These are phyloP conservation scores for Galemys pyrenaicus DNA, from an alignment of 2,113 vertebrate species.

Conservation along the genomic window DNA sequence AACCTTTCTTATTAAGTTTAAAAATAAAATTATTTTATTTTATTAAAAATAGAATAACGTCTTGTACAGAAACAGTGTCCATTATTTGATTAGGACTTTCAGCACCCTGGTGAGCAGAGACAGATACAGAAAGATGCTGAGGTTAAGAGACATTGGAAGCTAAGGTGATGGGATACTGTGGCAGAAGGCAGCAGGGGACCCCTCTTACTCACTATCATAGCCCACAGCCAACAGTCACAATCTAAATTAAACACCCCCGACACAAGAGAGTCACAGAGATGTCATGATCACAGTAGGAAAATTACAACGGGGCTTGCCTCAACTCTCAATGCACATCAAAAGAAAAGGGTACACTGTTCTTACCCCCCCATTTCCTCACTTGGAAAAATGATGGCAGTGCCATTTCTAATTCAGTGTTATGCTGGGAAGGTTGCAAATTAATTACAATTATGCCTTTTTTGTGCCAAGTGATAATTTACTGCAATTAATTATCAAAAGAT, in stretches of 20 bases:
- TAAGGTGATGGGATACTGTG: not conserved
- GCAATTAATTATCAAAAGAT: conserved; percentile 91
- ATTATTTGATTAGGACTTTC: not conserved
- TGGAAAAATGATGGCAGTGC: conserved; percentile 79
- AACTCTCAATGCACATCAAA: conserved; percentile 53
- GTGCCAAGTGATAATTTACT: conserved; percentile 91
- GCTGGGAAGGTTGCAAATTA: conserved; percentile 89
- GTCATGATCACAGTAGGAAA: conserved; percentile 46
- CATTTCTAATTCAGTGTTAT: conserved; percentile 87
- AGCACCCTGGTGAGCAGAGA: not conserved
- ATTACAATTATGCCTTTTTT: conserved; percentile 90
- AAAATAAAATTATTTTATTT: no score
- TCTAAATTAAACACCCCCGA: conserved; percentile 75
- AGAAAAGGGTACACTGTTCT: conserved; percentile 66
- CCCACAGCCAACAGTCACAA: conserved; percentile 73
- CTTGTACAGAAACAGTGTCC: not conserved
- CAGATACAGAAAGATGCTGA: not conserved
- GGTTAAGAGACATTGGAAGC: not conserved
- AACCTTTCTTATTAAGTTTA: not conserved
- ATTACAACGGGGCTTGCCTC: conserved; percentile 46
- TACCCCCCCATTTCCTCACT: conserved; percentile 73
- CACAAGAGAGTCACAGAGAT: conserved; percentile 66
- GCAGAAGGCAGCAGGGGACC: not conserved
- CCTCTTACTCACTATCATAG: conserved; percentile 52
- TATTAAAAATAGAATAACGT: not conserved